phyloP scores from a whole-genome alignment of 2,888 invertebrate species.

The Prenolepis imparis region DNA sequence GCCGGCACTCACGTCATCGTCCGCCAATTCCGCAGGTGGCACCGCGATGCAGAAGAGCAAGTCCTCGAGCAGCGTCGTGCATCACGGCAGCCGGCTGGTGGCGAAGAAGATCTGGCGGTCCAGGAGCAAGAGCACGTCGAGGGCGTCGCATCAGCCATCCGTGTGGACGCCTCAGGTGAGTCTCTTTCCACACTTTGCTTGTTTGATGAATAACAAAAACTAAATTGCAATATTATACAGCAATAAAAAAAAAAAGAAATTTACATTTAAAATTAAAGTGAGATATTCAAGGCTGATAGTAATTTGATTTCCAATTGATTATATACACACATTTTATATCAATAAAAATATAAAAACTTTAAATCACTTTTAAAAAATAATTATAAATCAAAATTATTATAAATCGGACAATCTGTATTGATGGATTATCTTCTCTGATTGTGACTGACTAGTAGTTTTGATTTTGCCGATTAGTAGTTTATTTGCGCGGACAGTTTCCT shows the following conservation, averaged over 20 bases:
- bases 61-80: conserved; percentile 95
- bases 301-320: not conserved
- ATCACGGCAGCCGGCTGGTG: conserved; percentile 90
- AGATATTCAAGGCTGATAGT: not conserved
- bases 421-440: not conserved
- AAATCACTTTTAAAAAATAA: not conserved
- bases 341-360: not conserved
- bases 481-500: not conserved
- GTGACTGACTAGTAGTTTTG: not conserved
- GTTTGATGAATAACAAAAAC: not conserved
- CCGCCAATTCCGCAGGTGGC: conserved; percentile 87
- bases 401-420: not conserved
- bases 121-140: conserved; percentile 93
- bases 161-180: conserved; percentile 96
- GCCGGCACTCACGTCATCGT: conserved; percentile 87
- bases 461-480: not conserved
- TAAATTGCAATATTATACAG: not conserved
- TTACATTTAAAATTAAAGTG: not conserved
- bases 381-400: not conserved
- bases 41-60: conserved; percentile 95
- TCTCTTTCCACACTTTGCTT: not conserved
- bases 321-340: conserved; percentile 7
- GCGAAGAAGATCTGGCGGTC: conserved; percentile 95
- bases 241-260: not conserved
- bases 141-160: conserved; percentile 88